Evolutionary conservation across 2,113 vertebrate genomes (phyloP), one percentile per base, ranked within the genome.

Genomic region (Leptobrachium ailaonicum): DNA sequence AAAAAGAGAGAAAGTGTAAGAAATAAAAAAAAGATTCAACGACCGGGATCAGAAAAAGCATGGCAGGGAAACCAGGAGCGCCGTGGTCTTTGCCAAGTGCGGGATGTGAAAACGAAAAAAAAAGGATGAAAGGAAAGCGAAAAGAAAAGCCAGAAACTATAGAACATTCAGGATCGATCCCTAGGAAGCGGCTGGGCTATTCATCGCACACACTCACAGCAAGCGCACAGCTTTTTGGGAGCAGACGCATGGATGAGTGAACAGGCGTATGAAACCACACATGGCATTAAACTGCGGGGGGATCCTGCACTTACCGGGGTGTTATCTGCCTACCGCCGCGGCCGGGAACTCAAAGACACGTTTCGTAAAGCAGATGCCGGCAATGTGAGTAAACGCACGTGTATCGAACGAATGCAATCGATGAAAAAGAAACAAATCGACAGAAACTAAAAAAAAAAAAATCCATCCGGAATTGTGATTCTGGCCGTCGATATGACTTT

Each of bases 11-110:
- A 50, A 50, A 50, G 47, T 50, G 47, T 50, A 50, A 50, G 47
- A 50, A 50, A 50, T 86, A 84, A 86, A 32, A 32, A 32, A 88
- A 84, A 82, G 89, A 80, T 10, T 10, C 80, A 73, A 84, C 85
- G 11, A 32, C 54, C 80, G 79, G 44, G 66, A 32, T 32, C 20
- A 32, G 20, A 2, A 73, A 73, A 77, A 6, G 64, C 73, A 73
- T 77, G 40, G 50, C 68, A 41, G 68, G 66, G 14, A 41, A 42
- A 77, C 10, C 32, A 69, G 20, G 20, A 32, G 20, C 20, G 75
- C 73, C 43, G 73, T 9, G 41, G 11, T 44, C 13, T 44, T 13
- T 64, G n/a, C 62, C 62, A 64, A 64, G 62, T 64, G 10, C 9
- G 20, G 20, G 62, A 4, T 5, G 32, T 7, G n/a, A 20, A 32